Conservation (phyloP, 2,888 invertebrate species). For the Acrocera orbiculus region DNA sequence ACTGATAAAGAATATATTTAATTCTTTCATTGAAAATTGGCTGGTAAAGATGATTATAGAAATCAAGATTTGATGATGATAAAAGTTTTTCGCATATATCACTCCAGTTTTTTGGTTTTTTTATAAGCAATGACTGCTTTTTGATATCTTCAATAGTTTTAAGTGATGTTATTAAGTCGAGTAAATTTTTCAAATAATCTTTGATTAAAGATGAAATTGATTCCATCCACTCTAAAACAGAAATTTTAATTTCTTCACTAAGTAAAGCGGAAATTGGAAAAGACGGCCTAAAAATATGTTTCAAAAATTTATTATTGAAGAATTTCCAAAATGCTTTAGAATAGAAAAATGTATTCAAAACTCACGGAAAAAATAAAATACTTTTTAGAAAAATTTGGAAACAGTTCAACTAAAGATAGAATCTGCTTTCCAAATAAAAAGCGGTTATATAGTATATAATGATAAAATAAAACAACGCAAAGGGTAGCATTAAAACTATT, state of each 20-base stretch:
- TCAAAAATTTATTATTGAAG: slow-evolving; percentile 8
- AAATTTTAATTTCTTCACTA: slow-evolving; percentile 25
- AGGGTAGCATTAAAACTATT: no score
- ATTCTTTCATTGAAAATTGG: slow-evolving; percentile 52
- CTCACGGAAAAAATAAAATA: no score
- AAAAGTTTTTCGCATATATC: slow-evolving; percentile 41
- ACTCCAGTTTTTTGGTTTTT: slow-evolving; percentile 43
- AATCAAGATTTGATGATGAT: slow-evolving; percentile 39
- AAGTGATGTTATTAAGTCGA: slow-evolving; percentile 47
- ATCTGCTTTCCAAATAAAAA: no score
- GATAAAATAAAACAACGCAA: no score
- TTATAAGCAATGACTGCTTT: slow-evolving; percentile 46
- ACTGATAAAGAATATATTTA: slow-evolving; percentile 38
- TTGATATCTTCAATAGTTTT: slow-evolving; percentile 55
- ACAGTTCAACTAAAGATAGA: no score
- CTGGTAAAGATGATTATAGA: slow-evolving; percentile 58
- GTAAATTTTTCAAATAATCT: slow-evolving; percentile 40
- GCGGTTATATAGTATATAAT: no score
- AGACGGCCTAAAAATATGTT: slow-evolving; percentile 24
- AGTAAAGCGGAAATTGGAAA: slow-evolving; percentile 18
- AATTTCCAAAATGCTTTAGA: no score
- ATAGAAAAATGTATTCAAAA: no score
- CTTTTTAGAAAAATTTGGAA: no score
- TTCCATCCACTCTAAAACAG: slow-evolving; percentile 44
- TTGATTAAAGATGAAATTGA: slow-evolving; percentile 41